Conservation (phyloP, 2,113 vertebrate species). For the Carassius carassius region DNA sequence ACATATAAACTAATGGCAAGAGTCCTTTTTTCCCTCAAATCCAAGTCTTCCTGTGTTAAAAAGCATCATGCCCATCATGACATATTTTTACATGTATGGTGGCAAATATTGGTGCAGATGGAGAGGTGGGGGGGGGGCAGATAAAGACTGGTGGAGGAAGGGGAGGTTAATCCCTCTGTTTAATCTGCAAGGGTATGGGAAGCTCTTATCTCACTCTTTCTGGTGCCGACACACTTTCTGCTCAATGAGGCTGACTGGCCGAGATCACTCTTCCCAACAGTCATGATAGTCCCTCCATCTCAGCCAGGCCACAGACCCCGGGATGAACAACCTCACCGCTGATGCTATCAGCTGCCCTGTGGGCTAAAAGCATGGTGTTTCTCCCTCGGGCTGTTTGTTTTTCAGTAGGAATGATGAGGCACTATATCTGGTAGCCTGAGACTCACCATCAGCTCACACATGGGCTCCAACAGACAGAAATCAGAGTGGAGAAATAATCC, state of each 20-base stretch:
- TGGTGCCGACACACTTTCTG: constrained; percentile 36
- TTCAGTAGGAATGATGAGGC: constrained; percentile 20
- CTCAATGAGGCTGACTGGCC: constrained; percentile 65
- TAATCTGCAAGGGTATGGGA: constrained; percentile 76
- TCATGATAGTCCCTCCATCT: constrained; percentile 21
- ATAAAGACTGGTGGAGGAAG: constrained; percentile 71
- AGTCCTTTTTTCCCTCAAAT: not conserved
- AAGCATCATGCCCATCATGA: constrained; percentile 74
- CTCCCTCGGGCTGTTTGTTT: constrained; percentile 16
- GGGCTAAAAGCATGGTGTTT: constrained; percentile 28
- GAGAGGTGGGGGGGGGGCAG: constrained; percentile 52
- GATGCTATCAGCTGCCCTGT: constrained; percentile 44
- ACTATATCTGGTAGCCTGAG: not conserved
- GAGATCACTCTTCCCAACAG: constrained; percentile 68
- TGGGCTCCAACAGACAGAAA: constrained; percentile 1
- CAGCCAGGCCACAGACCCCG: constrained; percentile 2
- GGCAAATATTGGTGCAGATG: constrained; percentile 66
- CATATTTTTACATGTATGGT: constrained; percentile 73
- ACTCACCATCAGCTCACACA: constrained; percentile 11
- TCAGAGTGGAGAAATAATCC: constrained; percentile 8
- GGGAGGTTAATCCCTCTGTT: constrained; percentile 81
- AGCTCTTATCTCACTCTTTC: constrained; percentile 68
- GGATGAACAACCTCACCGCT: constrained; percentile 45
- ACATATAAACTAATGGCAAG: not conserved
- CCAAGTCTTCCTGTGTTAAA: constrained; percentile 63